Evolutionary conservation across 2,888 invertebrate species (phyloP), one percentile per base, ranked within the genome.

Genomic region (Pelosia muscerda): DNA sequence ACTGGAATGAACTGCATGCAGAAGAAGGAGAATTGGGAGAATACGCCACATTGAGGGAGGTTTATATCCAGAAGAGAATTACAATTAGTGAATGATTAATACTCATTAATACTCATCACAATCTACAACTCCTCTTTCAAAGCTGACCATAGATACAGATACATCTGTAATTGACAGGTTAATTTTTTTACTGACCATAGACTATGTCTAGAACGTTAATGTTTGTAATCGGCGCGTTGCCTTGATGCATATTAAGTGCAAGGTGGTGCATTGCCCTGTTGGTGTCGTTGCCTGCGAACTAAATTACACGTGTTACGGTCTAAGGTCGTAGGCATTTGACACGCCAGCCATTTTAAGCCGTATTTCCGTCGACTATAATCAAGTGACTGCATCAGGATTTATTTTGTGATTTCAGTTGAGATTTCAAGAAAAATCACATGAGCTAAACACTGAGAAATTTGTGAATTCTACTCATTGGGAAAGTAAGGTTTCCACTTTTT

Each of bases 171-270:
- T 55, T 63, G 56, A 61, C 53, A 34, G 25, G 22, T 38, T 10
- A 58, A 10, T 13, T 34, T 53, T 67, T 57, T 54, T 34, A 25
- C 42, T 19, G n/a, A 28, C 60, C 49, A 60, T 56, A 64, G 42
- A 59, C 59, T 60, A 57, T 55, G 25, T 60, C 56, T 63, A 60
- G 23, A 53, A 59, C 34, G 5, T 53, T 78, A 83, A 83, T 83
- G 84, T 76, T 59, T 68, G 71, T 59, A 76, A 78, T 86, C 77
- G 76, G 67, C 80, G 66, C 76, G 70, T 81, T 72, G 89, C 91
- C 89, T 90, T 90, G 90, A 81, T 89, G 88, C 90, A 91, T 90
- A 88, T 78, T 90, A 92, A 92, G 92, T 92, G 92, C 92, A 92
- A 92, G 92, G 92, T 90, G 86, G 93, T 90, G 90, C 93, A 92